Evolutionary conservation across 2,888 invertebrate genomes (phyloP).

Genomic region (Tricholauxania praeusta): DNA sequence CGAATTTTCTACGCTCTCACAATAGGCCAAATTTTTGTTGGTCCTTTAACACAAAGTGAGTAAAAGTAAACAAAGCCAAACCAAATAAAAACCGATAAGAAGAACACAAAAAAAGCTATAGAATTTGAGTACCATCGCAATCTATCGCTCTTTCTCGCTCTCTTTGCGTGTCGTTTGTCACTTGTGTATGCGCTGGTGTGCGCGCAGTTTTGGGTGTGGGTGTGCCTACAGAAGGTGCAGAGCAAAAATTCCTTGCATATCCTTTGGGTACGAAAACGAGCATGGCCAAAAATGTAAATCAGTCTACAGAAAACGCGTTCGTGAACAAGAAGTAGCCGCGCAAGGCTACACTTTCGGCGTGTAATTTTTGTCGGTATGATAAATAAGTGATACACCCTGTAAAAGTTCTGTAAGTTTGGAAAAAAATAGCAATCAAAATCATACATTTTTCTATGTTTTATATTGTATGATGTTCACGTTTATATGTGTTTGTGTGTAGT

Average conservation of each 20-base stretch:
- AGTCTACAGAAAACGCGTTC: slow-evolving; percentile 69
- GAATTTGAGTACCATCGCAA: too few species aligned
- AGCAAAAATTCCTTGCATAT: background rate
- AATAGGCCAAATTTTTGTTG: background rate
- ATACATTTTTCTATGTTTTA: slow-evolving; percentile 40
- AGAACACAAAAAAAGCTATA: too few species aligned
- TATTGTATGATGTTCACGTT: slow-evolving; percentile 30
- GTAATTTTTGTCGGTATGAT: slow-evolving; percentile 69
- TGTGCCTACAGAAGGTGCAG: slow-evolving; percentile 4
- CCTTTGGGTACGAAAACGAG: slow-evolving; percentile 38
- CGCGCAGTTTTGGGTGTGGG: slow-evolving; percentile 8
- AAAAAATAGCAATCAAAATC: slow-evolving; percentile 46
- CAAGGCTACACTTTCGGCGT: slow-evolving; percentile 68
- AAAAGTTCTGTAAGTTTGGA: slow-evolving; percentile 68
- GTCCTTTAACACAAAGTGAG: slow-evolving; percentile 16
- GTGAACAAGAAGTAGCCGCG: slow-evolving; percentile 69
- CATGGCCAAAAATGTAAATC: slow-evolving; percentile 62
- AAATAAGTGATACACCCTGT: slow-evolving; percentile 69
- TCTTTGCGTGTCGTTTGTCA: background rate
- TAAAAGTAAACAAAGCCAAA: slow-evolving; percentile 31
- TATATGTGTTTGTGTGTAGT: slow-evolving; percentile 28
- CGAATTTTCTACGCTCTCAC: background rate
- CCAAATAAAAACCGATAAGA: background rate
- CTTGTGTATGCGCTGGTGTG: background rate
- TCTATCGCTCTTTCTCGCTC: too few species aligned